Evolutionary conservation across 2,888 invertebrate species (phyloP).

Genomic region (Erpobdella octoculata): DNA sequence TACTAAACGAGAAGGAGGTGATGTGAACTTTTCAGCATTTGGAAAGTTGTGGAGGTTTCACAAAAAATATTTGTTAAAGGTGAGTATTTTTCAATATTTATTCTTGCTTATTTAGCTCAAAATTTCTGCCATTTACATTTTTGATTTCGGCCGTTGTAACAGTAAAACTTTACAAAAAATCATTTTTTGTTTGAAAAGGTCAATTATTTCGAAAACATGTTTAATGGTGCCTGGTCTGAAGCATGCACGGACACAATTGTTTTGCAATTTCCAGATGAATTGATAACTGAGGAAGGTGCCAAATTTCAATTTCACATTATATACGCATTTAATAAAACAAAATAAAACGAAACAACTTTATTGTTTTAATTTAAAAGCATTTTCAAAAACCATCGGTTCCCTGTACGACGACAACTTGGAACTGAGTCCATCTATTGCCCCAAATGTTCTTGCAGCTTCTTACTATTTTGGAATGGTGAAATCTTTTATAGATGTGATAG

Average conservation of each 20-base stretch:
- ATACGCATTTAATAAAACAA: no score
- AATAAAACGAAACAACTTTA: neutral
- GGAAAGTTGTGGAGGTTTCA: neutral
- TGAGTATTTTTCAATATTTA: neutral
- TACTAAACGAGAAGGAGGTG: neutral
- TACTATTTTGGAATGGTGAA: conserved; percentile 16
- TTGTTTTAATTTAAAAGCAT: neutral
- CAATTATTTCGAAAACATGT: conserved; percentile 16
- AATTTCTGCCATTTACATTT: no score
- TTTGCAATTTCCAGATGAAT: neutral
- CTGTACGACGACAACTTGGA: conserved; percentile 9
- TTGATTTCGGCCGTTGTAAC: neutral
- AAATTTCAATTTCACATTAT: no score
- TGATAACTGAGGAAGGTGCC: neutral
- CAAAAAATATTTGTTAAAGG: neutral
- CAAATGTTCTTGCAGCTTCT: neutral
- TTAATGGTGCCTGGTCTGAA: neutral
- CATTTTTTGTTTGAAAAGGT: neutral
- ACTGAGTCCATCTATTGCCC: neutral
- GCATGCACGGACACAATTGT: neutral
- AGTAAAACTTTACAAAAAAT: neutral
- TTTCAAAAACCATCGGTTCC: neutral
- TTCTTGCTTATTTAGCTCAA: no score
- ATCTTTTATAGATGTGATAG: no score
- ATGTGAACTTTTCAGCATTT: neutral